Base-by-base conservation (phyloP, 2,888 invertebrate species). In the Drosophila fulvimacula region DNA sequence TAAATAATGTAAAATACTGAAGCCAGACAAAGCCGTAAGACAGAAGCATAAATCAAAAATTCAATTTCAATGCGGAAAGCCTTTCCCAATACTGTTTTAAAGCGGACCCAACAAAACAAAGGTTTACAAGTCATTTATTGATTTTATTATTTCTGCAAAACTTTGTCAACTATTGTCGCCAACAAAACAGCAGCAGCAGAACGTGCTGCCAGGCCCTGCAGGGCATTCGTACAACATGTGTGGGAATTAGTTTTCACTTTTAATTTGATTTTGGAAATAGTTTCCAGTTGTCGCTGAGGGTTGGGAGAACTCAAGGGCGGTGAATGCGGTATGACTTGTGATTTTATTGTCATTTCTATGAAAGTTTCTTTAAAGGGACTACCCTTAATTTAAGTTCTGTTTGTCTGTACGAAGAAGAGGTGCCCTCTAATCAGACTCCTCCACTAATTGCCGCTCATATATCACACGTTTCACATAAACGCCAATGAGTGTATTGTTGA, bases 41-140 rank as follows among this genome's bases (percentile, higher is more conserved):
- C 21, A 49, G 48, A 34, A 65, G 38, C 46, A 68, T 78, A 77
- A 77, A 77, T 77, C 77, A 74, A 74, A 78, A 67, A 53, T 53
- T 62, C 51, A 65, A 71, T 57, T 53, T 60, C 24, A n/a, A n/a
- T 51, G 21, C 55, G 36, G 48, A 56, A 65, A 34, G 11, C 64
- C 69, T 69, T 77, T 36, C 44, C 41, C 61, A 70, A 75, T 38
- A 52, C 55, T 44, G 53, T 48, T 44, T 69, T 73, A 66, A 78
- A 68, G 49, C 46, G 62, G 41, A 32, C 42, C 61, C 34, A 46
- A 46, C 19, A 32, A 44, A 65, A 65, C 59, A 52, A 60, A 76
- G 76, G 85, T 73, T 79, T 58, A 71, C 48, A 82, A 80, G 78
- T 77, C 75, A 81, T 72, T 88, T 88, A 88, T 88, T 88, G 89